Base-by-base conservation (phyloP, 1,140 invertebrate species). In the Eupristina koningsbergeri region DNA sequence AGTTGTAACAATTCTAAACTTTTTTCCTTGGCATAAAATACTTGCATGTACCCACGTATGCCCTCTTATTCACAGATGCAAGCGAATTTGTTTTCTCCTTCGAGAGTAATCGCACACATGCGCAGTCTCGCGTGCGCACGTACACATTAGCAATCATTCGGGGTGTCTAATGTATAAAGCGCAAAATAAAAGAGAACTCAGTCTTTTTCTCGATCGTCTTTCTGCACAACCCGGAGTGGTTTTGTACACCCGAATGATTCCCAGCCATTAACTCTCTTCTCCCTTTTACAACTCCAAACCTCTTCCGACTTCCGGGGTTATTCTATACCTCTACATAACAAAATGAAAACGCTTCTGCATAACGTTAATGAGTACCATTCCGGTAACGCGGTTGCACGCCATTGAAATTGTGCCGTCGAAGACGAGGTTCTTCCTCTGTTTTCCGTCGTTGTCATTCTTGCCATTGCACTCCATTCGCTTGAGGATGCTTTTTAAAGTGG, bases 331-430 rank as follows among this genome's bases (percentile, higher is more conserved):
- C 45, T 73, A 73, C 75, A 86, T 81, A 88, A 91, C 86, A 89
- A 89, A 91, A 91, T 89, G 89, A 88, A 87, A 88, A 87, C 87
- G 85, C 86, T 86, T 85, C 85, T 78, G 84, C 87, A 86, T 89
- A 88, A 91, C 89, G 88, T 88, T 91, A 92, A 91, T 89, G 90
- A 91, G 88, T 89, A 85, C 88, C 88, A 91, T 92, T 91, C 89
- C 89, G 88, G 89, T 92, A 92, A 92, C 91, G 90, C 91, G 91
- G 90, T 92, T 90, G 89, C 89, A 89, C 88, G 86, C 90, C 90
- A 91, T 91, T 92, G 90, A 92, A 91, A 91, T 90, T 88, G 84
- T 75, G 73, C 78, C 87, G 85, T 87, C 85, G 84, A 64, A 88
- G 83, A 58, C 88, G 84, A 80, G 76, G 80, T 80, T 83, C 6